A percentile compares a stretch with the other conserved stretches of the same genome.
Evolutionary conservation across 2,797 vertebrate genomes (phyloP).

Genomic region (Pelodytes ibericus): DNA sequence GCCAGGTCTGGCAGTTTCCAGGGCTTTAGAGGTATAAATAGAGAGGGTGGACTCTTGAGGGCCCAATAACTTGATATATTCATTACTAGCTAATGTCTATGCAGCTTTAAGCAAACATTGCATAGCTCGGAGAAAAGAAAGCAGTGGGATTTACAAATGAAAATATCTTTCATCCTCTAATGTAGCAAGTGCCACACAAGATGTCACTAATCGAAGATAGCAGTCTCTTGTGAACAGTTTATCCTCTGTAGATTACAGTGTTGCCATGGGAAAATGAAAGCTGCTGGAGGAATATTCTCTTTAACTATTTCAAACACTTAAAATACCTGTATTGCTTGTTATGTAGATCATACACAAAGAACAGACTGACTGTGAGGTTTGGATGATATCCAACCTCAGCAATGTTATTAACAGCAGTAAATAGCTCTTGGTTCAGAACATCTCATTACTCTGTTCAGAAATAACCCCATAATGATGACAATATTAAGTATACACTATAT

Average conservation of each 20-base stretch:
- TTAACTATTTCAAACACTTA: not conserved
- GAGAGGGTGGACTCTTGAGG: no score
- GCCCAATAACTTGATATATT: no score
- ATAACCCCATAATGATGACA: not conserved
- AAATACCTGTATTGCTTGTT: not conserved
- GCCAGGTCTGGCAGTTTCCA: no score
- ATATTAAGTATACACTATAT: not conserved
- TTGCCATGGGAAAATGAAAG: not conserved
- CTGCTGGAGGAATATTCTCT: not conserved
- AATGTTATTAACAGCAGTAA: not conserved
- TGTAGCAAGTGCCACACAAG: not conserved
- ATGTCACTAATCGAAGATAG: not conserved
- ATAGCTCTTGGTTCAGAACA: not conserved
- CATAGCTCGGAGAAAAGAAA: no score
- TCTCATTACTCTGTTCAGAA: not conserved
- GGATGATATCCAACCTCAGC: not conserved
- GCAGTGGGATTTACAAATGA: no score
- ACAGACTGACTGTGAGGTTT: not conserved
- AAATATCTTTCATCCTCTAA: no score
- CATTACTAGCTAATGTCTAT: no score
- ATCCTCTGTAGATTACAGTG: not conserved
- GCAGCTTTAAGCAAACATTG: no score
- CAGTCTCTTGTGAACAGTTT: not conserved
- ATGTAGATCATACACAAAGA: not conserved
- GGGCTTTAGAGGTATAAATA: no score